These are phyloP conservation scores for Amazona guildingii DNA, from an alignment of 2,113 vertebrate species.

Conservation along the genomic window DNA sequence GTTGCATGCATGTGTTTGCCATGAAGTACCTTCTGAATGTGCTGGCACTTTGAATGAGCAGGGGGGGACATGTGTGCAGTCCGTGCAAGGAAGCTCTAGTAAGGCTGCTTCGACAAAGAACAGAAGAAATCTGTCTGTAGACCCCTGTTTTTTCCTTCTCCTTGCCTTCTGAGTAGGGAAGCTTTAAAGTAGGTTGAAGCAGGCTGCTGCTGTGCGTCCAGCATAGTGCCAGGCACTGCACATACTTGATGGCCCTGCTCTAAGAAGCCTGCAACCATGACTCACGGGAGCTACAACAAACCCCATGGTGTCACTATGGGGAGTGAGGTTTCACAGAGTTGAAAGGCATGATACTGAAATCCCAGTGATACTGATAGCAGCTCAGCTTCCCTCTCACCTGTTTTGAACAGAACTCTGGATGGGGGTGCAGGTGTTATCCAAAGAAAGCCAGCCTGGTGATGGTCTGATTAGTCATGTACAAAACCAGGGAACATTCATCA, in stretches of 20 bases:
- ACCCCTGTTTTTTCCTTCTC: background rate
- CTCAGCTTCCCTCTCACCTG: background rate
- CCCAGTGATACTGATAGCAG: background rate
- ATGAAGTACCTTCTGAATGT: background rate
- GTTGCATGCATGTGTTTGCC: background rate
- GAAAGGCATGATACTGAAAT: background rate
- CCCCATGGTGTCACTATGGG: background rate
- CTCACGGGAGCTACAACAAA: background rate
- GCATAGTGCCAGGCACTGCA: background rate
- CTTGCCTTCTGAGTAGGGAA: background rate
- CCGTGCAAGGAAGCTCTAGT: background rate
- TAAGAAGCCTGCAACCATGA: background rate
- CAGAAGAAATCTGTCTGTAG: background rate
- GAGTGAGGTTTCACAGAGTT: background rate
- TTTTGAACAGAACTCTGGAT: fast-evolving
- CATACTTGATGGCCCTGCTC: background rate
- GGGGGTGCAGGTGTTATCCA: background rate
- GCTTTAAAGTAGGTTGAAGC: background rate
- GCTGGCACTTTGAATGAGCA: background rate
- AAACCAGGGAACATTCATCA: background rate
- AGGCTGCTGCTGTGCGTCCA: background rate
- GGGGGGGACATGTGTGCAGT: fast-evolving
- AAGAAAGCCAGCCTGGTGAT: background rate
- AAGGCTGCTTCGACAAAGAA: background rate
- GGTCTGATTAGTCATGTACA: background rate